These are phyloP conservation scores for Lamellibrachia satsuma DNA, from an alignment of 2,888 invertebrate species.

Conservation along the genomic window DNA sequence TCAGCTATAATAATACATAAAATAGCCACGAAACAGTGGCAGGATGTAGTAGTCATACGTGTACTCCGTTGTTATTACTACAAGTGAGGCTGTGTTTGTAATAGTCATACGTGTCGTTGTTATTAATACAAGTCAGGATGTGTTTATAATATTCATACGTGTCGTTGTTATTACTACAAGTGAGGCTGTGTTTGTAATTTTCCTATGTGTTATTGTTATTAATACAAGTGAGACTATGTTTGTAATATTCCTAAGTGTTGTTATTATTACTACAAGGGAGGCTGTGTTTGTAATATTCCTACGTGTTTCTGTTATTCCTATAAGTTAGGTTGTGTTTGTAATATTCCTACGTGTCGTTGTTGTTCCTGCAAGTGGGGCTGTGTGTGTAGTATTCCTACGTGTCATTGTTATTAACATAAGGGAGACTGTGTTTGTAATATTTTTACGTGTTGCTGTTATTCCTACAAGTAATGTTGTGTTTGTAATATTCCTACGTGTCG, in stretches of 20 bases:
- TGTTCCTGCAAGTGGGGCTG: background rate
- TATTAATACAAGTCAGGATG: background rate
- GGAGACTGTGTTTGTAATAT: background rate
- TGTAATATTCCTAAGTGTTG: too few species aligned
- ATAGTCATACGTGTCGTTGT: background rate
- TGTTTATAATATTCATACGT: background rate
- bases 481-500: too few species aligned
- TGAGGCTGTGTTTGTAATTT: background rate
- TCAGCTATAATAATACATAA: background rate
- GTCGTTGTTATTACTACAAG: background rate
- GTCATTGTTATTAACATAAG: background rate
- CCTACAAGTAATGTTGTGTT: too few species aligned
- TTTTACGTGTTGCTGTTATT: background rate
- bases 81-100: background rate
- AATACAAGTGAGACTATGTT: too few species aligned
- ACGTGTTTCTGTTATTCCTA: background rate
- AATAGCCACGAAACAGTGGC: background rate
- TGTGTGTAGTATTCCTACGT: background rate
- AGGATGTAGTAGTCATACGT: background rate
- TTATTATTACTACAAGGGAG: too few species aligned
- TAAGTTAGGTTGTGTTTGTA: background rate
- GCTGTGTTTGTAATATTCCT: background rate
- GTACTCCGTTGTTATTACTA: background rate
- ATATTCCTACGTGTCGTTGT: background rate
- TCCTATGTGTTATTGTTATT: too few species aligned